Percentiles rank a stretch among this genome's conserved stretches.
Conservation (phyloP, 1,140 invertebrate species). For the Xylocopa sonorina region DNA sequence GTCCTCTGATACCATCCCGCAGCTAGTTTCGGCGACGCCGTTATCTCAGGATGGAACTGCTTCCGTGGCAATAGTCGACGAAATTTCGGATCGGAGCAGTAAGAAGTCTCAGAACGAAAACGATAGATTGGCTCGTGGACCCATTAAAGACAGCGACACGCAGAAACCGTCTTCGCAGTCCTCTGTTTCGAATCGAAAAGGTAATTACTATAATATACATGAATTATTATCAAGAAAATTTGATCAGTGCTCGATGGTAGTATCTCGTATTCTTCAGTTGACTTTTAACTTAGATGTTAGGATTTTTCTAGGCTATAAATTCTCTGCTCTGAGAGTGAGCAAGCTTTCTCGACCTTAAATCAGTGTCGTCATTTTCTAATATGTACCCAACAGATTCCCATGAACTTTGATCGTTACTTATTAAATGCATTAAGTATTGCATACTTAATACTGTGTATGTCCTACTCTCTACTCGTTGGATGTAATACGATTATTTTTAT, state of each 20-base stretch:
- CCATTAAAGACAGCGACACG: slow-evolving; percentile 16
- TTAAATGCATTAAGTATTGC: background rate
- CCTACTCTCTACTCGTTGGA: no score
- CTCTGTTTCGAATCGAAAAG: slow-evolving; percentile 61
- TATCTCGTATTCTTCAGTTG: background rate
- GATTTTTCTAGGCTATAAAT: background rate
- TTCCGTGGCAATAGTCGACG: slow-evolving; percentile 26
- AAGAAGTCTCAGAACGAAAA: slow-evolving; percentile 18
- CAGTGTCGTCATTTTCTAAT: background rate
- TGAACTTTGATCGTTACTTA: background rate
- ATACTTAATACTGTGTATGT: background rate
- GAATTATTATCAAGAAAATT: no score
- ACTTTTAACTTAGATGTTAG: no score
- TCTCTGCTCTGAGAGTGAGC: background rate
- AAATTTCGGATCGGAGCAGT: background rate
- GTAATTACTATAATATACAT: no score
- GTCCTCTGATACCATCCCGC: slow-evolving; percentile 81
- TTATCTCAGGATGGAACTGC: slow-evolving; percentile 77
- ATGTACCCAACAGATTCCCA: background rate
- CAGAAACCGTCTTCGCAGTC: slow-evolving; percentile 36
- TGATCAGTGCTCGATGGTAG: no score
- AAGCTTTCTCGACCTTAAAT: background rate
- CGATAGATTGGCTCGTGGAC: background rate
- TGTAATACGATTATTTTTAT: no score
- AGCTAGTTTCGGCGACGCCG: slow-evolving; percentile 82